phyloP scores from a whole-genome alignment of 1,140 invertebrate genomes.

The Lutraria rhynchaena region DNA sequence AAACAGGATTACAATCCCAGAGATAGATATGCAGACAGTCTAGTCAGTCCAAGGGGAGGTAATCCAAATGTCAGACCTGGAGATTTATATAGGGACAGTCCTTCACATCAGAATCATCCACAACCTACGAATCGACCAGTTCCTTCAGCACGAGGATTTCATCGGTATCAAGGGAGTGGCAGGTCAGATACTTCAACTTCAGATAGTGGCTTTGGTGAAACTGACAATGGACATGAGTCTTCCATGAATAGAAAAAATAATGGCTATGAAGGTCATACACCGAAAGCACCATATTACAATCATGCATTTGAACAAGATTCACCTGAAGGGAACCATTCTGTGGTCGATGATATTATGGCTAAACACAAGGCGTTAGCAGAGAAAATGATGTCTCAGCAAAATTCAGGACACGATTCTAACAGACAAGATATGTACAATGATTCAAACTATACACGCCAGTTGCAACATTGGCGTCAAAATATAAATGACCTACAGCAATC shows the following conservation, averaged over 20 bases:
- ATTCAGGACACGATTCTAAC: background rate
- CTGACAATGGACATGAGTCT: conserved; percentile 33
- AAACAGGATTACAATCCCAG: conserved; percentile 11
- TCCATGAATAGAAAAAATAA: conserved; percentile 36
- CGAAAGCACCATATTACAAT: conserved; percentile 53
- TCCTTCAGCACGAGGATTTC: conserved; percentile 40
- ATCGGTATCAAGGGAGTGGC: conserved; percentile 52
- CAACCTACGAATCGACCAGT: background rate
- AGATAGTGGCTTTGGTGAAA: conserved; percentile 59
- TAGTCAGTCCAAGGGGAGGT: background rate
- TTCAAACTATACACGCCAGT: conserved; percentile 41
- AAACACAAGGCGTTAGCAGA: conserved; percentile 52
- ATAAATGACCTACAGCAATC: conserved; percentile 50
- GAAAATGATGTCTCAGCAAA: conserved; percentile 17
- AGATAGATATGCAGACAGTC: conserved; percentile 37
- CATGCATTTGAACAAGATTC: conserved; percentile 52
- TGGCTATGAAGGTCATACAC: background rate
- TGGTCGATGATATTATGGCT: conserved; percentile 39
- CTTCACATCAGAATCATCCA: background rate
- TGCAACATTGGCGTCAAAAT: conserved; percentile 49
- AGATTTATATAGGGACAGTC: conserved; percentile 11
- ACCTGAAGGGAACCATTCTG: conserved; percentile 4
- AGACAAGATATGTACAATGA: conserved; percentile 32
- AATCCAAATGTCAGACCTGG: background rate
- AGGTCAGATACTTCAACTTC: conserved; percentile 46